These are phyloP conservation scores for Enteromius mattozi DNA, from an alignment of 2,797 vertebrate genomes.

Conservation along the genomic window DNA sequence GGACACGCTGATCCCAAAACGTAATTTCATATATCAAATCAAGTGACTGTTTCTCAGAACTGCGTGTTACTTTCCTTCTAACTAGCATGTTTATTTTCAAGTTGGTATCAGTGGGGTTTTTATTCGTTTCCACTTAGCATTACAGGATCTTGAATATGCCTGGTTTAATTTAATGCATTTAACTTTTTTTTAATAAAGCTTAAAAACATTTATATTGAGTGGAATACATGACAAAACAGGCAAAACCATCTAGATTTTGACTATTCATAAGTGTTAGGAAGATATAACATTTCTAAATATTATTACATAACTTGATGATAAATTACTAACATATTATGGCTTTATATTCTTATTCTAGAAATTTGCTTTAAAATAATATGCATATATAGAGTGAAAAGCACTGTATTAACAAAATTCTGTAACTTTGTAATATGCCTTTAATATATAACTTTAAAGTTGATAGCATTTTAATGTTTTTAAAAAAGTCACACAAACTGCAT, in stretches of 20 bases:
- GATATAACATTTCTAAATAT: background rate
- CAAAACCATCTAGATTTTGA: background rate
- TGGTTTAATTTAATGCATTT: background rate
- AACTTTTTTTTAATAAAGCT: background rate
- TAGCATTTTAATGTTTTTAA: background rate
- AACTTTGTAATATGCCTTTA: background rate
- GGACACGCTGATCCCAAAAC: background rate
- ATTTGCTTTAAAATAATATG: background rate
- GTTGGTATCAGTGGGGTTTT: background rate
- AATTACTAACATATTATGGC: no score
- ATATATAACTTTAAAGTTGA: background rate
- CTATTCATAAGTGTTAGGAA: background rate
- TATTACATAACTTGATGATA: background rate
- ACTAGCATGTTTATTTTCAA: background rate
- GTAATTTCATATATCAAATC: background rate
- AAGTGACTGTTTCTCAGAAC: background rate
- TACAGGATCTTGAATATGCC: background rate
- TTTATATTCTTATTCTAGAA: background rate
- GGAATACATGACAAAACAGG: background rate
- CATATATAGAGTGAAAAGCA: background rate
- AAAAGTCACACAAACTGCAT: no score
- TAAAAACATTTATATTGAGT: no score
- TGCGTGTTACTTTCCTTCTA: background rate
- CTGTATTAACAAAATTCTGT: background rate
- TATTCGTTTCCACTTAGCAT: background rate